A percentile compares a stretch with the other conserved stretches of the same genome.
Evolutionary conservation across 2,113 vertebrate genomes (phyloP).

Genomic region (Mormoops blainvillei): DNA sequence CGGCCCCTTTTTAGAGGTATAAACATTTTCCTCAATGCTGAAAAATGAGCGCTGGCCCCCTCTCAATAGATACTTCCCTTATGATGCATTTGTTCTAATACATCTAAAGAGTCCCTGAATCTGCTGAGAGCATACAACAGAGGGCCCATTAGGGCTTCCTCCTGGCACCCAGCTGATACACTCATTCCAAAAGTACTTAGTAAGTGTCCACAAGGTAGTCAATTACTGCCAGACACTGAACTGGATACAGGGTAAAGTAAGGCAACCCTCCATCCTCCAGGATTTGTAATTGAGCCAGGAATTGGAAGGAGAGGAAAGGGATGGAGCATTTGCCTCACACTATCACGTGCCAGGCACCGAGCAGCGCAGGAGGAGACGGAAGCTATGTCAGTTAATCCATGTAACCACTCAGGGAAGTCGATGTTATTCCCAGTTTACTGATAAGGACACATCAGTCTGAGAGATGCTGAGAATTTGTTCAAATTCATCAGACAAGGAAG

Average conservation of each 20-base stretch:
- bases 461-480: not conserved
- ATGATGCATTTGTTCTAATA: not conserved
- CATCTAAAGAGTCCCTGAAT: not conserved
- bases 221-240: constrained; percentile 4
- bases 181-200: not conserved
- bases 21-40: not conserved
- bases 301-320: not conserved
- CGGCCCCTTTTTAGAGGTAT: not conserved
- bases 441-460: not conserved
- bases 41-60: not conserved
- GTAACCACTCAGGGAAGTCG: not conserved
- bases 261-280: not conserved
- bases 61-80: not conserved
- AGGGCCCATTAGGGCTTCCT: not conserved
- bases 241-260: not conserved
- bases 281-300: not conserved
- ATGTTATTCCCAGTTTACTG: not conserved
- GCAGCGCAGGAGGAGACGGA: not conserved
- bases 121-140: not conserved
- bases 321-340: not conserved
- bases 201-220: not conserved
- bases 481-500: not conserved
- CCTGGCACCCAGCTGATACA: not conserved
- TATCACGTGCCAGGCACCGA: not conserved
- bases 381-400: not conserved